Conservation (phyloP, 2,113 vertebrate species). For the Corythornis madagascariensis region DNA sequence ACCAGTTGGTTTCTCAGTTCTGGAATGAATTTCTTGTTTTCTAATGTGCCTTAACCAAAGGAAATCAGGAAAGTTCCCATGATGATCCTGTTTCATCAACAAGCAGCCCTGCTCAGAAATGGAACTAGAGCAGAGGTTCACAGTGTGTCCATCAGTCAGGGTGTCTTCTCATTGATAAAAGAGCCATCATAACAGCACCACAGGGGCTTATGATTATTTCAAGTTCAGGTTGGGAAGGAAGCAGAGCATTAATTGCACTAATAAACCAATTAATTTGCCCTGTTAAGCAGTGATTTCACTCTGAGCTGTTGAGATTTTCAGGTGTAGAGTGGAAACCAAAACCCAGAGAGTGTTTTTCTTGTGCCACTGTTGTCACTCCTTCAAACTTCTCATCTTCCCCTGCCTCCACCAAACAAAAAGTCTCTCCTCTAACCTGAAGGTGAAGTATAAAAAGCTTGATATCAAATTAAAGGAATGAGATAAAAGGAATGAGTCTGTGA, state of each 20-base stretch:
- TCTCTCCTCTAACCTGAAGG: background rate
- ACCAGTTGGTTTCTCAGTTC: conserved; percentile 44
- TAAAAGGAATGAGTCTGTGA: background rate
- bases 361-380: background rate
- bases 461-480: background rate
- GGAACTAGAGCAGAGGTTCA: conserved; percentile 45
- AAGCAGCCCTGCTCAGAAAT: conserved; percentile 26
- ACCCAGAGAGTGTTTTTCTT: background rate
- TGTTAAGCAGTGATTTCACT: background rate
- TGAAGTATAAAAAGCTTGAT: background rate
- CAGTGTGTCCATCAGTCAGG: background rate
- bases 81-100: conserved; percentile 23
- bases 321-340: background rate
- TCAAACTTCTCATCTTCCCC: background rate
- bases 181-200: background rate
- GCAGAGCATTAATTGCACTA: background rate
- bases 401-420: background rate
- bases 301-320: background rate
- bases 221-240: background rate
- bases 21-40: conserved; percentile 61
- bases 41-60: conserved; percentile 51
- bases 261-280: conserved; percentile 6
- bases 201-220: background rate
- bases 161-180: background rate
- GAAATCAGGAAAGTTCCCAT: conserved; percentile 50